Conservation (phyloP, 2,113 vertebrate species). For the Crotophaga sulcirostris region DNA sequence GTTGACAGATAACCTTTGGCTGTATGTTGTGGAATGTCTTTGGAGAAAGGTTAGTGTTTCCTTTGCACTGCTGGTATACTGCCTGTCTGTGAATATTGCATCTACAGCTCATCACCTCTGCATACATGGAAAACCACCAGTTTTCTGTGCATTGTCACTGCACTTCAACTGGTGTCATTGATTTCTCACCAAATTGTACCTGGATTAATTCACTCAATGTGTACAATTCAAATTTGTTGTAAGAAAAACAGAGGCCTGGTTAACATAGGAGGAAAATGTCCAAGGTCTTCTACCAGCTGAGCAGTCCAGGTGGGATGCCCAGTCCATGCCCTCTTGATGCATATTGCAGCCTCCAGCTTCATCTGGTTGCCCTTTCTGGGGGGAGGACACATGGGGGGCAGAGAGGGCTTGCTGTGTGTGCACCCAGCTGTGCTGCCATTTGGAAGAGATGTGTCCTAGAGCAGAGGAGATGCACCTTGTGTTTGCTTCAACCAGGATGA, state of each 20-base stretch:
- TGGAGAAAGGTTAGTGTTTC: background rate
- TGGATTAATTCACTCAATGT: background rate
- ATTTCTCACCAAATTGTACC: background rate
- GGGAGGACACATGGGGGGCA: background rate
- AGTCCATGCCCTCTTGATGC: background rate
- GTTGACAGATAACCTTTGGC: background rate
- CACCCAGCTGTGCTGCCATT: background rate
- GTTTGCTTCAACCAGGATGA: background rate
- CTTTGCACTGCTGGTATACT: background rate
- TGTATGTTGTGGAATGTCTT: fast-evolving
- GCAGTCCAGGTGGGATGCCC: background rate
- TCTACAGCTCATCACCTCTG: background rate
- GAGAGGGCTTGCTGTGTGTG: background rate
- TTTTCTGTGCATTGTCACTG: background rate
- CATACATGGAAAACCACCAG: background rate
- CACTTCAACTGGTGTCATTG: background rate
- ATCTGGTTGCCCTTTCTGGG: background rate
- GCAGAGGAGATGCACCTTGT: background rate
- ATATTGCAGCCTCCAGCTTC: background rate
- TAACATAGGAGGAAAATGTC: background rate
- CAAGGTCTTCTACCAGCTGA: background rate
- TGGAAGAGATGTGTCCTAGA: background rate
- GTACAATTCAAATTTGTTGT: background rate
- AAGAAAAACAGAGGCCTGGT: background rate
- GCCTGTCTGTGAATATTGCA: background rate